These are phyloP conservation scores for Theristicus caerulescens DNA, from an alignment of 2,113 vertebrate genomes.

Conservation along the genomic window DNA sequence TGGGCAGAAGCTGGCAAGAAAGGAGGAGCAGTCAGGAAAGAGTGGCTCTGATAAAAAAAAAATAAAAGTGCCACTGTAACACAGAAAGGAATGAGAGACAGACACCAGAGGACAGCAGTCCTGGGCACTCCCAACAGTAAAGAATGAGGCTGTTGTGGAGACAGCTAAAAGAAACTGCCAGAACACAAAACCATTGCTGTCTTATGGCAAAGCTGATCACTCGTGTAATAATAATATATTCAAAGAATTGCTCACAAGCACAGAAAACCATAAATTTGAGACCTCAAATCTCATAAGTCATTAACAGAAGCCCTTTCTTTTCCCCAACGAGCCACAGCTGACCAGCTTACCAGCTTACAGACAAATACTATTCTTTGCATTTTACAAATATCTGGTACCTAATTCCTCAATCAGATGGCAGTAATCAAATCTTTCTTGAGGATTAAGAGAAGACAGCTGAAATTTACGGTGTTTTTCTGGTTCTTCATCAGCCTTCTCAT, in stretches of 20 bases:
- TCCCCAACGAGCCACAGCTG: not conserved
- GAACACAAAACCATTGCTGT: slow-evolving; percentile 24
- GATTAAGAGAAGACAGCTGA: slow-evolving; percentile 94
- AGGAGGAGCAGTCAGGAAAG: not conserved
- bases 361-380: not conserved
- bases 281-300: not conserved
- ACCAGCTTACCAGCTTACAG: not conserved
- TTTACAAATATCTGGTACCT: slow-evolving; percentile 75
- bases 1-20: not conserved
- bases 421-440: slow-evolving; percentile 95
- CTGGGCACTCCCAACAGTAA: not conserved
- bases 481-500: slow-evolving; percentile 55
- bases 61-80: not conserved
- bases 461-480: slow-evolving; percentile 80
- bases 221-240: not conserved
- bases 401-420: slow-evolving; percentile 94
- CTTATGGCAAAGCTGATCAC: not conserved
- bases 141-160: slow-evolving; percentile 27
- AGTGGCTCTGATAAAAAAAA: not conserved
- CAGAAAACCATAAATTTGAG: not conserved
- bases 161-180: not conserved
- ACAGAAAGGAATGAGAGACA: not conserved
- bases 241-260: not conserved
- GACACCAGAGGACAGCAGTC: not conserved
- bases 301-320: slow-evolving; percentile 10